Evolutionary conservation across 2,113 vertebrate genomes (phyloP), one percentile per base, ranked within the genome.

Genomic region (Siniperca knerii): DNA sequence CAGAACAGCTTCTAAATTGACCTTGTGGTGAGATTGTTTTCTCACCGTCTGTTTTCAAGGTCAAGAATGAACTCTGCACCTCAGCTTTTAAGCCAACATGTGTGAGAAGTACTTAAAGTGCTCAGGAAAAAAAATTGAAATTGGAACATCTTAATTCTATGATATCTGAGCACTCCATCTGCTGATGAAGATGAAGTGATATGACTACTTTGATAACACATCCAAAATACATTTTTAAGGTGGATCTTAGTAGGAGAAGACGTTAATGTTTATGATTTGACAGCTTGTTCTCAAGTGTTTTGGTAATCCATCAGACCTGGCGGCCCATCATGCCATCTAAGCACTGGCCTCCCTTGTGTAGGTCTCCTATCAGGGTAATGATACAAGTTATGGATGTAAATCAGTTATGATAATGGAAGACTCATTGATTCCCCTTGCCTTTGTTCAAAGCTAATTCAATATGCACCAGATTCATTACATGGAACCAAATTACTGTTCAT

Each of bases 321-420:
- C 33, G 23, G 64, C 40, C 60, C 21, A 66, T 86, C 85, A 46
- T 83, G 64, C 76, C 60, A 40, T 57, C 55, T 79, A 83, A 88
- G 84, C 89, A 83, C 50, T 10, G 7, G 75, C 78, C 15, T 79
- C 50, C 75, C 70, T 85, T 75, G 58, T 72, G 84, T 44, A 61
- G 82, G 57, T 76, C 80, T 78, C 78, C 85, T 77, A 60, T 84
- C 79, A 79, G 81, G 52, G 48, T 80, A 84, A 87, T 84, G 79
- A 88, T 77, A 66, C 40, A 77, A 23, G 65, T 88, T 92, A 91
- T 88, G 81, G 81, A 90, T 84, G 77, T 88, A 89, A 90, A 90
- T 88, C 75, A 79, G 86, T 92, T 92, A 90, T 81, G 62, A 87
- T 93, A 94, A 92, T 82, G 79, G 85, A 57, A 70, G 84, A 79